phyloP scores from a whole-genome alignment of 2,797 vertebrate genomes.

The Neostethus bicornis region DNA sequence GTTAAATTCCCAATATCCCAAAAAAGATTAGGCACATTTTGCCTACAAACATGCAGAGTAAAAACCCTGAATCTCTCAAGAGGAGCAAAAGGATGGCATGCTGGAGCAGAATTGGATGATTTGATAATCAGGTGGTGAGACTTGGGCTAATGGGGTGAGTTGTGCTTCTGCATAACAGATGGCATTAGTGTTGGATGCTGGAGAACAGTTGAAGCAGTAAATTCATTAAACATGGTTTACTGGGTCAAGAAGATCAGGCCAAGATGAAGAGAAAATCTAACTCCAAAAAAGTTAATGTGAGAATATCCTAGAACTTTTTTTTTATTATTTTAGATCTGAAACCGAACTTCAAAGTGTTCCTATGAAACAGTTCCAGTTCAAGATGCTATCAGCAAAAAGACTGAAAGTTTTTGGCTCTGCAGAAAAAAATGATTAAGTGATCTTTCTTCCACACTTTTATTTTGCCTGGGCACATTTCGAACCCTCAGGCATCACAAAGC shows the following conservation, averaged over 20 bases:
- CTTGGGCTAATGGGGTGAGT: slow-evolving; percentile 38
- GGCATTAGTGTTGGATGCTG: slow-evolving; percentile 58
- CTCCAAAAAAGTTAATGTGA: slow-evolving; percentile 20
- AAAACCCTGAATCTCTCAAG: slow-evolving; percentile 53
- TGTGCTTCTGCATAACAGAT: slow-evolving; percentile 62
- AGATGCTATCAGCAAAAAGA: not conserved
- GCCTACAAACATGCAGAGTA: slow-evolving; percentile 25
- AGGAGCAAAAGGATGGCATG: slow-evolving; percentile 42
- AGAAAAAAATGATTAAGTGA: not conserved
- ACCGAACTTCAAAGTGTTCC: not conserved
- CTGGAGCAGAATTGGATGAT: slow-evolving; percentile 19
- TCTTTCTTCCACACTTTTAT: not conserved
- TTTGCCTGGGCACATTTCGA: slow-evolving; percentile 9
- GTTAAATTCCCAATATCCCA: slow-evolving; percentile 48
- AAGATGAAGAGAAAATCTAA: slow-evolving; percentile 35
- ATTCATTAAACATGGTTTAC: slow-evolving; percentile 64
- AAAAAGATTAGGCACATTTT: slow-evolving; percentile 47
- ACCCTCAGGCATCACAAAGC: slow-evolving; percentile 13
- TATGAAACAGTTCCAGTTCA: not conserved
- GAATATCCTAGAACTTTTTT: not conserved
- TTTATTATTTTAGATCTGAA: not conserved
- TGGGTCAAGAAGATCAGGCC: slow-evolving; percentile 53
- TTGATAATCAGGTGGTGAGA: slow-evolving; percentile 46
- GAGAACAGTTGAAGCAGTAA: slow-evolving; percentile 64
- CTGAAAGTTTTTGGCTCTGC: not conserved